Conservation (phyloP, 2,888 invertebrate genomes). For the Minunthozetes semirufus region DNA sequence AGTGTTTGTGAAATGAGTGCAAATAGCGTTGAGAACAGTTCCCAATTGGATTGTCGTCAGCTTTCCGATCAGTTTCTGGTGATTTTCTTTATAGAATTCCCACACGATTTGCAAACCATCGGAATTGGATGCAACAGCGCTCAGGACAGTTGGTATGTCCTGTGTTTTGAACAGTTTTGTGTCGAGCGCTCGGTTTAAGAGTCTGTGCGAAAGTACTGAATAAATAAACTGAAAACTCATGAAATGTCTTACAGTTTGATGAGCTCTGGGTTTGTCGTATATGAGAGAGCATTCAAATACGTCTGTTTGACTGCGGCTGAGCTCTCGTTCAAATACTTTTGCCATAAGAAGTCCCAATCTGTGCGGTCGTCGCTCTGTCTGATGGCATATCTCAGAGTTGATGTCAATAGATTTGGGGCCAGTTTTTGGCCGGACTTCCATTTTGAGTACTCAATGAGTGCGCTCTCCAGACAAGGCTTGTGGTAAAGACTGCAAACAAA, state of each 20-base stretch:
- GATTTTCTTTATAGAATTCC: constrained; percentile 72
- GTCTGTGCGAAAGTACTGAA: constrained; percentile 52
- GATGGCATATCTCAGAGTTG: constrained; percentile 12
- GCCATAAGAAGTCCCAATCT: constrained; percentile 23
- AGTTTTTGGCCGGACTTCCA: constrained; percentile 7
- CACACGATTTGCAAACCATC: constrained; percentile 68
- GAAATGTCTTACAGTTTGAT: constrained; percentile 10
- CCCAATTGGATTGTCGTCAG: constrained; percentile 21
- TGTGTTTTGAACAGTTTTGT: constrained; percentile 69
- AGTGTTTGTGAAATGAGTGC: constrained; percentile 25
- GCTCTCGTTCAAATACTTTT: constrained; percentile 28
- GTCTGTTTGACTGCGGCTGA: constrained; percentile 15
- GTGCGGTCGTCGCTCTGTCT: background rate
- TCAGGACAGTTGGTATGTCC: constrained; percentile 69
- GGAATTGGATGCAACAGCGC: constrained; percentile 63
- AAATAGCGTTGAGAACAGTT: constrained; percentile 30
- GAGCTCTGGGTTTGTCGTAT: constrained; percentile 11
- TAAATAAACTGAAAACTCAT: background rate
- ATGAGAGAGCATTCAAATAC: constrained; percentile 30
- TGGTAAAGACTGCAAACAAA: constrained; percentile 14
- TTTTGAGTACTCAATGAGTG: constrained; percentile 2
- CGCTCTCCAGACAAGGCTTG: background rate
- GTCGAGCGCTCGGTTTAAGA: constrained; percentile 64
- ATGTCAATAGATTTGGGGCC: constrained; percentile 4
- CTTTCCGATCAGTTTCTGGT: background rate